Conservation (phyloP, 2,888 invertebrate species). For the Cheiracanthium punctorium region DNA sequence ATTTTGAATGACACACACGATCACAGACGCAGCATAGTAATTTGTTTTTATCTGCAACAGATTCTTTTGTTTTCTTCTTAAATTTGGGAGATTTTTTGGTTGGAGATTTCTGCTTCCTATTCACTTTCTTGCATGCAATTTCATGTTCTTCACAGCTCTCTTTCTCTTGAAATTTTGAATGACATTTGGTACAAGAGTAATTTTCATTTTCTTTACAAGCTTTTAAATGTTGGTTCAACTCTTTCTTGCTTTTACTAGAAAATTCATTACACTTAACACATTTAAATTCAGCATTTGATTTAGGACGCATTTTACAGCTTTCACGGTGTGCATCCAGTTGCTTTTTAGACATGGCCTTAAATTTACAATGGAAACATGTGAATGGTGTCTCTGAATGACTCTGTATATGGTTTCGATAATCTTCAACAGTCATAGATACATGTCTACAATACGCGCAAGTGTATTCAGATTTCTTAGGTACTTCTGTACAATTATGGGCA, state of each 20-base stretch:
- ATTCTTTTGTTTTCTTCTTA: background rate
- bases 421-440: constrained; percentile 46
- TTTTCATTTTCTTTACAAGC: constrained; percentile 11
- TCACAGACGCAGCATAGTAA: constrained; percentile 39
- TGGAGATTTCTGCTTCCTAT: background rate
- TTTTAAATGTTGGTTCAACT: constrained; percentile 36
- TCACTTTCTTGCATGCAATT: background rate
- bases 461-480: constrained; percentile 37
- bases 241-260: constrained; percentile 22
- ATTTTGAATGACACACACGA: constrained; percentile 13
- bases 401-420: constrained; percentile 50
- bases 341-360: constrained; percentile 40
- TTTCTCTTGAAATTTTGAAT: constrained; percentile 13
- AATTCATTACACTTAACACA: constrained; percentile 27
- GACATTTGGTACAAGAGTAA: constrained; percentile 20
- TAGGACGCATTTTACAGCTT: constrained; percentile 35
- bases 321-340: constrained; percentile 43
- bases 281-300: constrained; percentile 11
- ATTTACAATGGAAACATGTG: constrained; percentile 48
- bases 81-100: background rate
- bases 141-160: constrained; percentile 23
- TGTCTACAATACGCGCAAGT: constrained; percentile 62
- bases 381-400: constrained; percentile 54
- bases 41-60: background rate
- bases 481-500: constrained; percentile 14